A percentile compares a stretch with the other conserved stretches of the same genome.
phyloP scores from a whole-genome alignment of 2,888 invertebrate species.

The Zygaena filipendulae region DNA sequence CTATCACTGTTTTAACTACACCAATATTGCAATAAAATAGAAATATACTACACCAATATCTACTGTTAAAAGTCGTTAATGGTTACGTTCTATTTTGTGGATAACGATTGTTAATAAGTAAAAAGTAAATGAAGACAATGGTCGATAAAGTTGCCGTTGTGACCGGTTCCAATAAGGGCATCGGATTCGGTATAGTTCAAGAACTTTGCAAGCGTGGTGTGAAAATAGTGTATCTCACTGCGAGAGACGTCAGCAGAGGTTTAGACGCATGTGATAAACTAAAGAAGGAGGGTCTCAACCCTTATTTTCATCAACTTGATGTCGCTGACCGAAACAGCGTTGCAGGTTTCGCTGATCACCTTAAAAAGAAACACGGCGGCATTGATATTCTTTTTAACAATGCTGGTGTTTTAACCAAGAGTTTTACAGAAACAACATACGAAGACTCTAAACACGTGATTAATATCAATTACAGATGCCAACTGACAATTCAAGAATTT shows the following conservation, averaged over 20 bases:
- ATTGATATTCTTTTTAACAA: constrained; percentile 27
- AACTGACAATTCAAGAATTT: constrained; percentile 21
- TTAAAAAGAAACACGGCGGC: constrained; percentile 22
- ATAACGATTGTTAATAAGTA: no score
- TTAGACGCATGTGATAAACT: constrained; percentile 60
- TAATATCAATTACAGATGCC: constrained; percentile 21
- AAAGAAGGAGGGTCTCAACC: constrained; percentile 49
- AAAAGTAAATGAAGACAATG: no score
- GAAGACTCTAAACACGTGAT: constrained; percentile 23
- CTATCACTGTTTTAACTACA: no score
- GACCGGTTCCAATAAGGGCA: constrained; percentile 75
- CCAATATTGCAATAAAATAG: no score
- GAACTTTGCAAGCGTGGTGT: constrained; percentile 68
- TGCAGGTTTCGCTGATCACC: constrained; percentile 17
- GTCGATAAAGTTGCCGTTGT: constrained; percentile 38
- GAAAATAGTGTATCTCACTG: constrained; percentile 72
- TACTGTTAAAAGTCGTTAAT: no score
- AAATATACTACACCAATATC: no score
- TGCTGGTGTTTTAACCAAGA: constrained; percentile 19
- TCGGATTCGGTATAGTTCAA: constrained; percentile 72
- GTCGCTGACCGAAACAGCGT: constrained; percentile 22
- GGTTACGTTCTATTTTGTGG: no score
- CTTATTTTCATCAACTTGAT: constrained; percentile 26
- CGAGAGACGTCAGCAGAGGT: constrained; percentile 65
- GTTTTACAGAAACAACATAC: constrained; percentile 18